phyloP scores from a whole-genome alignment of 2,888 invertebrate genomes.

The Anticlea derivata region DNA sequence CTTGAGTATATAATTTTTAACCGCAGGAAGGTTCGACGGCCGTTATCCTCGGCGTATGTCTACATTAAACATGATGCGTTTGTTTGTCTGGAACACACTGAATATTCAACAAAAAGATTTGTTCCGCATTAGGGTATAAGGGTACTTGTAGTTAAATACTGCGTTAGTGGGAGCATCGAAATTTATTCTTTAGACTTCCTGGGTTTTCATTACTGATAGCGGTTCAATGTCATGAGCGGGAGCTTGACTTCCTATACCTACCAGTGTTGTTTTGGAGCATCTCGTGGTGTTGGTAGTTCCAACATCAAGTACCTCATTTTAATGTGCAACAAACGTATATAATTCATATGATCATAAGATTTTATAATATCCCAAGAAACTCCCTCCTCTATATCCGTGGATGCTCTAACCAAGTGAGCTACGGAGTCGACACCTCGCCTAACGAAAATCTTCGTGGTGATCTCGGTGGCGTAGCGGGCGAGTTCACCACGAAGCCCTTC shows the following conservation, averaged over 20 bases:
- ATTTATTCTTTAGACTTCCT: slow-evolving; percentile 18
- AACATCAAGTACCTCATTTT: too few relatives aligned
- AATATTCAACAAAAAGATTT: slow-evolving; percentile 49
- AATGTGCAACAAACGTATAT: background rate
- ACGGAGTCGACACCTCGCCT: too few relatives aligned
- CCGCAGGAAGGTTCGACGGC: slow-evolving; percentile 72
- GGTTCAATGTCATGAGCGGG: background rate
- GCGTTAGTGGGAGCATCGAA: slow-evolving; percentile 18
- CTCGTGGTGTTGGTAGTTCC: too few relatives aligned
- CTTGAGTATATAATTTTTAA: slow-evolving; percentile 79
- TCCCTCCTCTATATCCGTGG: too few relatives aligned
- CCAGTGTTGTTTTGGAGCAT: background rate
- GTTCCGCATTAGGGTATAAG: slow-evolving; percentile 45
- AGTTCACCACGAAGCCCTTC: too few relatives aligned
- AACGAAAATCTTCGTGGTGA: too few relatives aligned
- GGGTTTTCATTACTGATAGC: slow-evolving; percentile 15
- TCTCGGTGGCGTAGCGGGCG: too few relatives aligned
- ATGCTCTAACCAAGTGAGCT: too few relatives aligned
- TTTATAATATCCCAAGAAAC: too few relatives aligned
- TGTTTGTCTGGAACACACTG: slow-evolving; percentile 44
- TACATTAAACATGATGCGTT: slow-evolving; percentile 58
- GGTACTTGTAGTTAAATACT: slow-evolving; percentile 24
- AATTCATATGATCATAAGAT: too few relatives aligned
- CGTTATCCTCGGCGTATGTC: slow-evolving; percentile 67
- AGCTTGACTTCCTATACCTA: background rate